Base-by-base conservation (phyloP, 2,888 invertebrate genomes). In the Agelastica alni region DNA sequence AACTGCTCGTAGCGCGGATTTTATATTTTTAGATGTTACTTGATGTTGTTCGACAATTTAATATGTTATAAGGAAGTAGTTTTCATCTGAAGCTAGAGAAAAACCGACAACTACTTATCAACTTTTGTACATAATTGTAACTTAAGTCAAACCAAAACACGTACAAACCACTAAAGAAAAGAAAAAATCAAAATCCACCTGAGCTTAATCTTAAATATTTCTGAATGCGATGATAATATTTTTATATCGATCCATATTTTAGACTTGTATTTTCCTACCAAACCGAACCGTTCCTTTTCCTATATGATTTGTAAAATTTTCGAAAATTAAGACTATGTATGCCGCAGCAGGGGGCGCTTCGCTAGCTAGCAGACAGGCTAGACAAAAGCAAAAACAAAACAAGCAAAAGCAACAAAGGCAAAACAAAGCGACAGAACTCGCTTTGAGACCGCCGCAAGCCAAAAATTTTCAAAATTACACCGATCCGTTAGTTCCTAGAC, bases 301-400 rank as follows among this genome's bases (percentile, higher is more conserved):
- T 18, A 39, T 34, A 42, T 37, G 31, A 20, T 17, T 51, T 53
- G 30, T 39, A 37, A 45, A 54, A 39, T 32, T 44, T 37, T 45
- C 60, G 70, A 39, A 63, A 60, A 66, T 65, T 62, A 63, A 60
- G 63, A 68, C 66, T 53, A 92, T 92, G 91, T 92, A 91, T 83
- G 91, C 91, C 75, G 91, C 91, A 75, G 91, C 91, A 75, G 91
- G 91, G 76, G 91, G 91, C 77, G 90, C 91, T 73, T 89, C 89
- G 74, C 83, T 91, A 79, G 91, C 91, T 76, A 89, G 88, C 80
- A 86, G 91, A 73, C 88, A 88, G 80, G 88, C 88, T 65, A 79
- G 84, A 56, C 81, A 82, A 72, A 78, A 80, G 46, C 81, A 82
- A 71, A 78, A 79, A 44, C 77, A 77, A 63, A 76, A 74, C 62